Conservation (phyloP, 1,140 invertebrate genomes). For the Trachelipus rathkii region DNA sequence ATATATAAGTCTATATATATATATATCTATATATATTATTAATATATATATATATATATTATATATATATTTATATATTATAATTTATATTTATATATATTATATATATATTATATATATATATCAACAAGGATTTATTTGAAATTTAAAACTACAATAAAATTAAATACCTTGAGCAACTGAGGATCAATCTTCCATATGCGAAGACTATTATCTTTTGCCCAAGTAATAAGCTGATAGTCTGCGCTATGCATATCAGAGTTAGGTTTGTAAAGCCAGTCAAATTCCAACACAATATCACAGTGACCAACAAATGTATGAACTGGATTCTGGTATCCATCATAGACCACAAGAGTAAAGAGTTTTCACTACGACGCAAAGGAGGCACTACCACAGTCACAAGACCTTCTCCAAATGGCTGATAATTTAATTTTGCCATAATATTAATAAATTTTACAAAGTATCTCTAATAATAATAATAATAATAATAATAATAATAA, state of each 20-base stretch:
- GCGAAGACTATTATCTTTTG: slow-evolving; percentile 83
- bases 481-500: too few relatives aligned
- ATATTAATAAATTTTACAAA: too few relatives aligned
- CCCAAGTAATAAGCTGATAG: slow-evolving; percentile 91
- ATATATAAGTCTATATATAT: too few relatives aligned
- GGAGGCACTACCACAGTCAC: slow-evolving; percentile 84
- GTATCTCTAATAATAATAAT: too few relatives aligned
- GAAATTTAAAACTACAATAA: too few relatives aligned
- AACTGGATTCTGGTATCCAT: slow-evolving; percentile 65
- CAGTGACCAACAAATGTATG: slow-evolving; percentile 87
- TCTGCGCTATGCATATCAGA: slow-evolving; percentile 51
- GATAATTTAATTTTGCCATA: too few relatives aligned
- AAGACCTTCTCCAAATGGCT: slow-evolving; percentile 85
- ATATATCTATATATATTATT: too few relatives aligned
- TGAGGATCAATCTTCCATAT: slow-evolving; percentile 84
- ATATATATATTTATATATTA: too few relatives aligned
- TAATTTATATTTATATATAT: too few relatives aligned
- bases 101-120: too few relatives aligned
- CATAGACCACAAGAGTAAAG: slow-evolving; percentile 74
- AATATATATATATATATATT: too few relatives aligned
- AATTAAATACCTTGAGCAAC: slow-evolving; percentile 66
- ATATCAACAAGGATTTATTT: too few relatives aligned
- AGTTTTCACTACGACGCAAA: slow-evolving; percentile 72
- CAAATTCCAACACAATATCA: slow-evolving; percentile 90
- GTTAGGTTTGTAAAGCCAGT: slow-evolving; percentile 63